Evolutionary conservation across 2,113 vertebrate species (phyloP), one percentile per base, ranked within the genome.

Genomic region (Mobula hypostoma): DNA sequence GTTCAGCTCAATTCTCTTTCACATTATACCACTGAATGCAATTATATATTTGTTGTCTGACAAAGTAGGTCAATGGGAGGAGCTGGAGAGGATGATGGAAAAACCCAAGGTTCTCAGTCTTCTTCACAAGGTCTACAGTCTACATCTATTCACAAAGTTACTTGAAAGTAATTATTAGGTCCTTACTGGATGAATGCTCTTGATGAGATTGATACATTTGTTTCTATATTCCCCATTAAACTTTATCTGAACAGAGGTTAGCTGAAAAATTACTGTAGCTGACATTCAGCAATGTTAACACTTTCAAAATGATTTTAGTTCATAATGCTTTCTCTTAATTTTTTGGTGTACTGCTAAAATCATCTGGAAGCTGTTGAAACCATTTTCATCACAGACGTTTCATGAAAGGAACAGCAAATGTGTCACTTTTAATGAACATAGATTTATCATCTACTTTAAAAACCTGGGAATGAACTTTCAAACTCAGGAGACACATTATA

Each of bases 1-100:
- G 96, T 95, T 96, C 96, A 95, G 96, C 95, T 96, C 96, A 96
- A 95, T 94, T 95, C 96, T 95, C 95, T 95, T 95, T 95, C 95
- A 92, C 61, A 63, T n/a, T 63, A 12, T 29, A 29, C 56, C 11
- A 68, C 94, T 76, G 94, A 95, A 94, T 95, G 95, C 94, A 93
- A 24, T 94, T 87, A 82, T 36, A 94, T 0, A 94, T 76, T 95
- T 95, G 95, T 94, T 94, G 24, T 94, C 24, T 68, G 94, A 95
- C 79, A 56, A 94, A 79, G 17, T 87, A 36, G 36, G 56, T 40
- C 61, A 17, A 61, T 74, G 48, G 7, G 27, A n/a, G n/a, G 68
- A 40, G n/a, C 56, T 61, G 27, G 76, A 29, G 36, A 56, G 68
- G 29, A 79, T 56, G 94, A 63, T 61, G 63, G 48, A 19, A 48